A percentile compares a stretch with the other conserved stretches of the same genome.
Conservation (phyloP, 2,888 invertebrate genomes). For the Hypomecis punctinalis region DNA sequence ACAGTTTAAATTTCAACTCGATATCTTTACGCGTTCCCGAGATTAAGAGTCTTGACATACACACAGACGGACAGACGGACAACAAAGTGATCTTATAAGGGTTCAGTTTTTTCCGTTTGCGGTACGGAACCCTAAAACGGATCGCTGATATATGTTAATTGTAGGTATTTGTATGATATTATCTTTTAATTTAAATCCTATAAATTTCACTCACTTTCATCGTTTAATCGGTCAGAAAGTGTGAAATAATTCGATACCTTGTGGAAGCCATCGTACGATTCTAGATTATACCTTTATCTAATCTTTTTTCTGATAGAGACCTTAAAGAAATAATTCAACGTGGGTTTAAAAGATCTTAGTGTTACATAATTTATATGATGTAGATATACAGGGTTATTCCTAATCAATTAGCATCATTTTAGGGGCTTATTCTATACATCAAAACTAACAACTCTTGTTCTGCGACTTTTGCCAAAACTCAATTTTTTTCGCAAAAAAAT, state of each 20-base stretch:
- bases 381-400: not conserved
- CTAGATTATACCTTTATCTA: slow-evolving; percentile 48
- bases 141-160: too few relatives aligned
- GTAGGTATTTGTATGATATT: not conserved
- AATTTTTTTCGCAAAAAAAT: too few relatives aligned
- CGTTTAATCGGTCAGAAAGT: slow-evolving; percentile 30
- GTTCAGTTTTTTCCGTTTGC: too few relatives aligned
- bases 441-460: too few relatives aligned
- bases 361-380: slow-evolving; percentile 17
- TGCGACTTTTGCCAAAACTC: too few relatives aligned
- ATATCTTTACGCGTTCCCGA: too few relatives aligned
- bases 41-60: too few relatives aligned
- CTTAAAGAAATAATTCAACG: slow-evolving; percentile 23
- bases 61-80: too few relatives aligned
- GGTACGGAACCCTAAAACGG: too few relatives aligned
- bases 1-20: too few relatives aligned
- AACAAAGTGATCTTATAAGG: too few relatives aligned
- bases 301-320: slow-evolving; percentile 41
- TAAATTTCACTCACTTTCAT: slow-evolving; percentile 7
- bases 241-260: slow-evolving; percentile 37
- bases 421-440: too few relatives aligned
- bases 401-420: not conserved
- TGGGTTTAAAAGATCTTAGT: not conserved
- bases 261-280: slow-evolving; percentile 49
- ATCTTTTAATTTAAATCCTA: not conserved